Evolutionary conservation across 2,113 vertebrate genomes (phyloP), one percentile per base, ranked within the genome.

Genomic region (Zapus hudsonius): DNA sequence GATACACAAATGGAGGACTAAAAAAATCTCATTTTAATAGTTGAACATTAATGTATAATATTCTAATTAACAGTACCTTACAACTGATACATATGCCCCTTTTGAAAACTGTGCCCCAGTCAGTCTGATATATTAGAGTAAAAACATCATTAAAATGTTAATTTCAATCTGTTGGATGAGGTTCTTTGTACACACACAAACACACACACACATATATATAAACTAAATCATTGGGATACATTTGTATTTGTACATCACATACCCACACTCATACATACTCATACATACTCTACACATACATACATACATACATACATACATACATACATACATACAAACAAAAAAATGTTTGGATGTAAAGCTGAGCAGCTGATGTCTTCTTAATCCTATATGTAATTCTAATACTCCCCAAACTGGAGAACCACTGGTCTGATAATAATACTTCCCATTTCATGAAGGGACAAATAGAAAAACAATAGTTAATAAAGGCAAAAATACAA

Each of bases 81-180:
- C 33, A 47, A 23, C 52, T 90, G 57, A 91, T 13, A 80, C 0
- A 40, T 33, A 3, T 36, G 10, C 36, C 23, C 44, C 40, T 66
- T 84, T 87, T 47, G 47, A 63, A 89, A 78, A 52, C 52, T 52
- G 16, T 59, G 11, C 17, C 44, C 20, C 17, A 44, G n/a, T 57
- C 74, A 6, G 55, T 75, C 64, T 75, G 87, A 89, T 93, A 20
- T 22, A 84, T 61, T 76, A 52, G 25, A 64, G 36, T 23, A 25
- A 63, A 63, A 27, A 63, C 25, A 86, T 83, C 89, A 91, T 61
- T 66, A 84, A 93, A 66, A 52, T 76, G 47, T 33, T 81, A 87
- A 47, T 40, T 67, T 70, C 5, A 84, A 93, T 36, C 0, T 3
- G 42, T 10, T 69, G 19, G 1, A 6, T 19, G 55, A 27, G 42